phyloP scores from a whole-genome alignment of 1,140 invertebrate genomes.

The Hypothenemus hampei region DNA sequence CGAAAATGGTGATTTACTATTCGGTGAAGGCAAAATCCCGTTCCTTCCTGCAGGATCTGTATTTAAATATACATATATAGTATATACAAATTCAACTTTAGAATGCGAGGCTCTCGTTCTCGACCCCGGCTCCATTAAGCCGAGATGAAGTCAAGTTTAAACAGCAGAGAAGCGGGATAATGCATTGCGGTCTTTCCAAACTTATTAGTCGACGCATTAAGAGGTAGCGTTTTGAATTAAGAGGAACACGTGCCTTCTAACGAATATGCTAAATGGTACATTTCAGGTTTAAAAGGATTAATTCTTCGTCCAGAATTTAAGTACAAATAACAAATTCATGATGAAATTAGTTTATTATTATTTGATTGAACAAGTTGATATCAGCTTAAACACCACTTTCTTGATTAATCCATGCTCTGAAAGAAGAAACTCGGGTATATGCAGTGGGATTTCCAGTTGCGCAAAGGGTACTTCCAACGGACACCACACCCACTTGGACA shows the following conservation, averaged over 20 bases:
- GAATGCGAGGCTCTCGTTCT: slow-evolving; percentile 5
- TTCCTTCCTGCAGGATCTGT: slow-evolving; percentile 13
- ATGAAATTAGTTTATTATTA: no score
- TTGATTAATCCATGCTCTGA: slow-evolving; percentile 14
- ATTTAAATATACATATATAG: slow-evolving; percentile 27
- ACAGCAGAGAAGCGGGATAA: slow-evolving; percentile 11
- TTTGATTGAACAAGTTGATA: no score
- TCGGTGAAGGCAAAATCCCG: slow-evolving; percentile 5
- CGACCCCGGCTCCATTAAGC: slow-evolving; percentile 18
- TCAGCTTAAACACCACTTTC: no score
- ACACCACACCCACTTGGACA: slow-evolving; percentile 23
- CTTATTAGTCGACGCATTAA: slow-evolving; percentile 4
- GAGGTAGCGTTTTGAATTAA: neutral
- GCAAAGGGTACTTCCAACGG: slow-evolving; percentile 13
- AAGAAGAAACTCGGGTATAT: slow-evolving; percentile 26
- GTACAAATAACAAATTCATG: no score
- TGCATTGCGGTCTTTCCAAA: slow-evolving; percentile 4
- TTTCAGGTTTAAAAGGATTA: neutral
- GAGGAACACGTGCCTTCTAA: neutral
- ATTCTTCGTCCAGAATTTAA: no score
- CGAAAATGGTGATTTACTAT: slow-evolving; percentile 13
- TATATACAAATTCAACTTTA: slow-evolving; percentile 23
- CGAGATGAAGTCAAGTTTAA: slow-evolving; percentile 9
- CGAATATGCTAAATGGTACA: no score
- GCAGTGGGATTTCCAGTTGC: slow-evolving; percentile 6